Evolutionary conservation across 2,113 vertebrate genomes (phyloP).

Genomic region (rabbit (Oryctolagus cuniculus)): DNA sequence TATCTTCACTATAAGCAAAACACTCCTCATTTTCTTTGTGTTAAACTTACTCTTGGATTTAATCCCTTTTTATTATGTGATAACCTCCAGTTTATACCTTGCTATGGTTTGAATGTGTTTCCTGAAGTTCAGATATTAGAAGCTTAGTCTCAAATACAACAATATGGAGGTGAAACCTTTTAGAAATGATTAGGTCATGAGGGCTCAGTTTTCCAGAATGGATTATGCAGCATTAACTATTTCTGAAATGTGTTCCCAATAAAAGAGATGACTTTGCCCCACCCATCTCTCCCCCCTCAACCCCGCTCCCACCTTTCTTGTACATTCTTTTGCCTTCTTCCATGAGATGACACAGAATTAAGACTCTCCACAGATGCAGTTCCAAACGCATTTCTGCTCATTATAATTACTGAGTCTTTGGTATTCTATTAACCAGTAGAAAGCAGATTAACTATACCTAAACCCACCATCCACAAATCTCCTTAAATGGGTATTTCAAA

Average conservation of each 20-base stretch:
- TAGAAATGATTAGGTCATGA: background rate
- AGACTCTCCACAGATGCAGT: background rate
- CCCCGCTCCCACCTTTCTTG: background rate
- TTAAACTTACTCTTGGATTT: background rate
- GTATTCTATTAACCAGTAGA: background rate
- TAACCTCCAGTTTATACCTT: background rate
- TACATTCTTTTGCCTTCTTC: background rate
- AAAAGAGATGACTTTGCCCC: accelerated
- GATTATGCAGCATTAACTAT: no score
- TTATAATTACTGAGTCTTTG: background rate
- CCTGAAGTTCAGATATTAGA: background rate
- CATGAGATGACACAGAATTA: background rate
- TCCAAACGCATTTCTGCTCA: background rate
- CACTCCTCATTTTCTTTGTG: background rate
- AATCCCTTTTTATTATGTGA: background rate
- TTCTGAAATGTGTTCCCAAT: background rate
- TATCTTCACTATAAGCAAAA: background rate
- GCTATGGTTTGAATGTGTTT: background rate
- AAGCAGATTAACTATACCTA: background rate
- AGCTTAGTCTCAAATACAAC: background rate
- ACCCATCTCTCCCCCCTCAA: background rate
- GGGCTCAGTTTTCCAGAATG: background rate
- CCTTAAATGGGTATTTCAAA: background rate
- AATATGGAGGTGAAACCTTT: no score
- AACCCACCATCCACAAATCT: background rate